phyloP scores from a whole-genome alignment of 2,113 vertebrate species.

The Hypanus sabinus region DNA sequence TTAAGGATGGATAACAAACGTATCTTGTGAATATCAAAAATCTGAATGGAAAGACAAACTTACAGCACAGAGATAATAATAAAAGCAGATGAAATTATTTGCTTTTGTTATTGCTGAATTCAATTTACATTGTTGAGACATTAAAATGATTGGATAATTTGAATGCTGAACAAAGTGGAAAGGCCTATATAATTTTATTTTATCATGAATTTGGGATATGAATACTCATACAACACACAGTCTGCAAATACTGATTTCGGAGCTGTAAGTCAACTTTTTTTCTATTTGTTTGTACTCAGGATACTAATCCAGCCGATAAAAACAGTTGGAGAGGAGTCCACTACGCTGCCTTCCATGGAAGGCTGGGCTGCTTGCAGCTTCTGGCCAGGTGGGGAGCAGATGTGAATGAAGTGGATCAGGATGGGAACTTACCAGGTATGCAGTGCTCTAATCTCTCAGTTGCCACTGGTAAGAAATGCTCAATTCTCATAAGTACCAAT shows the following conservation, averaged over 20 bases:
- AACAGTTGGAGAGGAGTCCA: conserved; percentile 64
- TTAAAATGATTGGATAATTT: conserved; percentile 10
- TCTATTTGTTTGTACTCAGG: conserved; percentile 50
- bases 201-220: background rate
- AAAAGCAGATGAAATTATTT: background rate
- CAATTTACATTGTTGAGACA: background rate
- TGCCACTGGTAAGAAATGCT: background rate
- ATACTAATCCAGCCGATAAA: conserved; percentile 54
- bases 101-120: background rate
- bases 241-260: background rate
- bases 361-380: conserved; percentile 67
- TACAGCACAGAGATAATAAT: no score
- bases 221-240: background rate
- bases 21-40: no score
- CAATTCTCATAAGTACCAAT: background rate
- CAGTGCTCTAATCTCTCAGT: background rate
- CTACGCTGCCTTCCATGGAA: conserved; percentile 68
- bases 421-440: conserved; percentile 70
- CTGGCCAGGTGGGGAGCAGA: conserved; percentile 62
- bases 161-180: background rate
- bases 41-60: no score
- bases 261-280: background rate
- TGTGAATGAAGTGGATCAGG: conserved; percentile 58
- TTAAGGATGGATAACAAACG: no score
- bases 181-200: background rate